Conservation (phyloP, 2,797 vertebrate genomes). For the Poeciliopsis paucimaculata region DNA sequence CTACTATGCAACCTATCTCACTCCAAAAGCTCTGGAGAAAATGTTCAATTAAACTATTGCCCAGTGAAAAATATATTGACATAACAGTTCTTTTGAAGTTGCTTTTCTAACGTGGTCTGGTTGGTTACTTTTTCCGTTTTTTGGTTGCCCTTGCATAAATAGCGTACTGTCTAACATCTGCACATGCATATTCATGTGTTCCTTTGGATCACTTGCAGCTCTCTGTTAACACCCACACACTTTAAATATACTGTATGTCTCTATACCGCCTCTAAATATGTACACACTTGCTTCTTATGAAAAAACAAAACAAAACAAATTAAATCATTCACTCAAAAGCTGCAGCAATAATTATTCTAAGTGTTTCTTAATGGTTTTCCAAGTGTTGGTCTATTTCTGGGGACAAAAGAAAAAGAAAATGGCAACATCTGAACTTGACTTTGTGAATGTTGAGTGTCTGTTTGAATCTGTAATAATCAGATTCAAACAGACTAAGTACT, state of each 20-base stretch:
- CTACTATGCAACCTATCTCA: slow-evolving; percentile 46
- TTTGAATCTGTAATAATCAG: background rate
- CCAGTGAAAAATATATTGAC: slow-evolving; percentile 49
- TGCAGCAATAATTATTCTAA: background rate
- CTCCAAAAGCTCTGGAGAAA: slow-evolving; percentile 58
- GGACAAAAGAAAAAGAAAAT: no score
- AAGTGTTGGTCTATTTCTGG: background rate
- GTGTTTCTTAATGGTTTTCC: background rate
- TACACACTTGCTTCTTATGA: slow-evolving; percentile 10
- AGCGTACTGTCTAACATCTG: slow-evolving; percentile 43
- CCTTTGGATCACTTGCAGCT: slow-evolving; percentile 48
- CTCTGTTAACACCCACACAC: slow-evolving; percentile 44
- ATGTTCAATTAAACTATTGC: slow-evolving; percentile 64
- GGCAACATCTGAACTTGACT: background rate
- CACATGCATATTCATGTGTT: slow-evolving; percentile 61
- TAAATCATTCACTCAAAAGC: slow-evolving; percentile 5
- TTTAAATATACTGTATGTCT: slow-evolving; percentile 24
- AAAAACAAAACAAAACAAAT: slow-evolving; percentile 12
- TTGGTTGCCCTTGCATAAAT: slow-evolving; percentile 31
- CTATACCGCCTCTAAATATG: slow-evolving; percentile 31
- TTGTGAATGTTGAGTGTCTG: background rate
- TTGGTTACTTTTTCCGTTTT: slow-evolving; percentile 8
- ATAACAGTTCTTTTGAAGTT: slow-evolving; percentile 26
- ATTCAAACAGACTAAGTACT: no score
- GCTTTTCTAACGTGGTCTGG: slow-evolving; percentile 23